Evolutionary conservation across 2,888 invertebrate species (phyloP), one percentile per base, ranked within the genome.

Genomic region (Netelia inedita): DNA sequence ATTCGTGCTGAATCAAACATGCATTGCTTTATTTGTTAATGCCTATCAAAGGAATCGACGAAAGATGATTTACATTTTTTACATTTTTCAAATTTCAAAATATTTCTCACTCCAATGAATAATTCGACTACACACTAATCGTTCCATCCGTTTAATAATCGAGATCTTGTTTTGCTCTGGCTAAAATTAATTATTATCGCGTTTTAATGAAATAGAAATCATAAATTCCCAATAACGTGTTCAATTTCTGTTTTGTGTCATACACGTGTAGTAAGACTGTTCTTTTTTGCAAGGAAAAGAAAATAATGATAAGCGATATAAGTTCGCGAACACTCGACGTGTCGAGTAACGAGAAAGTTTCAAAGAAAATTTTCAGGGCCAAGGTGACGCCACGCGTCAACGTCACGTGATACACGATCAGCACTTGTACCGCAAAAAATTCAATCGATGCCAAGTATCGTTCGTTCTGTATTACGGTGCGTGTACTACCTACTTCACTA

Each of bases 371-470:
- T 53, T 14, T 35, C 65, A 10, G 75, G 50, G 65, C 65, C 65
- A 75, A 75, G 41, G 75, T 53, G 55, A 75, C 50, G 35, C 65
- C 11, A 11, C 14, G 14, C 53, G 53, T 10, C 50, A 50, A 65
- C 65, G 35, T 8, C 35, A 35, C 35, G 53, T 61, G 73, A 65
- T 55, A 65, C 53, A 53, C 21, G 75, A 75, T 75, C 65, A 53
- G 10, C 46, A 46, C 46, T 14, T 46, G 14, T 46, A 46, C 3
- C 0, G 10, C 11, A 35, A 46, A 46, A 46, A 46, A 10, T 14
- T 14, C 14, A 14, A 46, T 46, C 14, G 46, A 46, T 8, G 11
- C 46, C 46, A 46, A 14, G 46, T 14, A 46, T 14, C 46, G 3
- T 46, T 46, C 14, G 46, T 14, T 14, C 46, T 46, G 46, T 14